These are phyloP conservation scores for Cordylochernes scorpioides DNA, from an alignment of 2,888 invertebrate genomes.

Conservation along the genomic window DNA sequence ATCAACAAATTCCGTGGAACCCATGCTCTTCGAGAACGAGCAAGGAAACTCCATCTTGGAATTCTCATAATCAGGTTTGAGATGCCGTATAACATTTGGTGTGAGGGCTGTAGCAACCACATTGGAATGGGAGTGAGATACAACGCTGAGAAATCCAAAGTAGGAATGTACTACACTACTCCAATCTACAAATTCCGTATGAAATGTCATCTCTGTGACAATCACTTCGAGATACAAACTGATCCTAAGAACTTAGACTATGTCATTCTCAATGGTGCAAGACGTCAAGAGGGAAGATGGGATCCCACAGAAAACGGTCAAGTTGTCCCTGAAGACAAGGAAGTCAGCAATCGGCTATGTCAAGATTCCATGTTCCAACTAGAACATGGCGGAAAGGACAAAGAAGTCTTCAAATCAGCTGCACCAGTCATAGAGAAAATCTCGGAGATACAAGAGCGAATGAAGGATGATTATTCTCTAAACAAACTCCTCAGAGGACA, in stretches of 20 bases:
- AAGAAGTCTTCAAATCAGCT: constrained; percentile 36
- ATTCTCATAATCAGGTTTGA: constrained; percentile 85
- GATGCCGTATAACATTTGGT: constrained; percentile 99
- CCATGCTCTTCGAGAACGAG: constrained; percentile 83
- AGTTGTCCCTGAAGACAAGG: constrained; percentile 35
- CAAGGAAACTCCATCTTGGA: constrained; percentile 76
- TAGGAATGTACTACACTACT: constrained; percentile 93
- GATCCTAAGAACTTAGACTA: constrained; percentile 97
- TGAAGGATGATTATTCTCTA: constrained; percentile 75
- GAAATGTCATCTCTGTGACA: constrained; percentile 95
- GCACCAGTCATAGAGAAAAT: constrained; percentile 45
- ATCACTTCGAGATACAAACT: constrained; percentile 89
- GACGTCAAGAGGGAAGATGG: constrained; percentile 91
- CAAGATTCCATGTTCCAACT: constrained; percentile 94
- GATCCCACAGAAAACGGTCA: constrained; percentile 88
- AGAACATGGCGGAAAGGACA: constrained; percentile 67
- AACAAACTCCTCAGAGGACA: constrained; percentile 55
- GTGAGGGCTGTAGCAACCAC: constrained; percentile 87
- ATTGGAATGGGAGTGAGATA: constrained; percentile 89
- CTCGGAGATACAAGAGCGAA: constrained; percentile 44
- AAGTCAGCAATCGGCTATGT: constrained; percentile 57
- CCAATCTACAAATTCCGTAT: constrained; percentile 92
- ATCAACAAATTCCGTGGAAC: constrained; percentile 74
- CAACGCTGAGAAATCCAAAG: constrained; percentile 34
- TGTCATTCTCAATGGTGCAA: constrained; percentile 72